Evolutionary conservation across 2,797 vertebrate genomes (phyloP).

Genomic region (Halcyon leucocephala): DNA sequence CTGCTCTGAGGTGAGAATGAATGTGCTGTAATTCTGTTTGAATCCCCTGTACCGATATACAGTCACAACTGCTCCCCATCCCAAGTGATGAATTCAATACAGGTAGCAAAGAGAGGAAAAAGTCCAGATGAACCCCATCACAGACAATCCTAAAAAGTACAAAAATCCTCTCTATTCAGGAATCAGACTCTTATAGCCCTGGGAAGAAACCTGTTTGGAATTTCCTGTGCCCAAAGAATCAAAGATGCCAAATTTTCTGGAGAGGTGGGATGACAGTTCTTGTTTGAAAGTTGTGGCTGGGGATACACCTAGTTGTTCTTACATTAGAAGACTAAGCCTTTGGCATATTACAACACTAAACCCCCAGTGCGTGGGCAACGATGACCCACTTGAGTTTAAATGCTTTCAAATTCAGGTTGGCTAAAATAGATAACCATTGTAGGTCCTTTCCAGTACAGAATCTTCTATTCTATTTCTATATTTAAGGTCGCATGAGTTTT

Average conservation of each 20-base stretch:
- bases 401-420: neutral
- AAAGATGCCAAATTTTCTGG: neutral
- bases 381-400: neutral
- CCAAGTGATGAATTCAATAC: neutral
- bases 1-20: neutral
- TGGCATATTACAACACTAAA: neutral
- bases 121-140: neutral
- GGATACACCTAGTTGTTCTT: neutral
- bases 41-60: neutral
- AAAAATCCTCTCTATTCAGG: neutral
- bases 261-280: neutral
- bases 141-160: neutral
- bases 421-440: neutral
- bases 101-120: neutral
- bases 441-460: neutral
- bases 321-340: neutral
- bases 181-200: neutral
- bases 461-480: no score
- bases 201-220: neutral
- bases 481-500: no score
- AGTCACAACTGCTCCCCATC: neutral
- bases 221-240: neutral
- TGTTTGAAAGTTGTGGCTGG: neutral
- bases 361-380: neutral
- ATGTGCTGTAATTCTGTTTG: neutral